Evolutionary conservation across 2,888 invertebrate species (phyloP).

Genomic region (Platycnemis pennipes): DNA sequence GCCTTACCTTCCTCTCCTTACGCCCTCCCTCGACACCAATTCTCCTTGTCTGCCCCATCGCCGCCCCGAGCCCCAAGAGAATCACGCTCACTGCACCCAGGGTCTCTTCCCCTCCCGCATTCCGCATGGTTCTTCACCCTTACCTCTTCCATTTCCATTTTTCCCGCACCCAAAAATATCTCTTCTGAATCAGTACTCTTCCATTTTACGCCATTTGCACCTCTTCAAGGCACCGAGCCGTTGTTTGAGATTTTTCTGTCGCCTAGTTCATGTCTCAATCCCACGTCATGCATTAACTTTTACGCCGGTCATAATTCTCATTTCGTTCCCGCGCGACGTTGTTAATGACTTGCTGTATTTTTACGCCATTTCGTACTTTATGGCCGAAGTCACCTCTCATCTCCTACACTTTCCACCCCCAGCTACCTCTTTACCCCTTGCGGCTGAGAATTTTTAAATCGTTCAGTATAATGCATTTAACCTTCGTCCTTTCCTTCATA

Average conservation of each 20-base stretch:
- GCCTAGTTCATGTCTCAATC: background rate
- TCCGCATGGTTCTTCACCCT: background rate
- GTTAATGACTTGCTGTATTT: slow-evolving; percentile 1
- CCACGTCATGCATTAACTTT: background rate
- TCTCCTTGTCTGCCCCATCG: too few species aligned
- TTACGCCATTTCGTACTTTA: background rate
- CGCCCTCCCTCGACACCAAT: background rate
- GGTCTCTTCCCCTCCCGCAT: background rate
- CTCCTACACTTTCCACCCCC: too few species aligned
- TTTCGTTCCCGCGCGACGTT: background rate
- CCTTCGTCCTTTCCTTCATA: too few species aligned
- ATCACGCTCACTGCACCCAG: background rate
- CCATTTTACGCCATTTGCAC: background rate
- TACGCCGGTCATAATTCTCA: background rate
- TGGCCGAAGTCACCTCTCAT: too few species aligned
- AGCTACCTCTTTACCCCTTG: background rate
- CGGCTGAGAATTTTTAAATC: background rate
- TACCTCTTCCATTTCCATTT: background rate
- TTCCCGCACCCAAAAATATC: background rate
- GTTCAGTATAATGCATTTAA: background rate
- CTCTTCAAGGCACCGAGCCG: background rate
- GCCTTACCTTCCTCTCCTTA: background rate
- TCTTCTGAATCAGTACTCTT: background rate
- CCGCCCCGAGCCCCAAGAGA: background rate
- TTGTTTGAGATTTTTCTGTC: background rate